These are phyloP conservation scores for Theropithecus gelada DNA, from an alignment of 2,113 vertebrate genomes.

Conservation along the genomic window DNA sequence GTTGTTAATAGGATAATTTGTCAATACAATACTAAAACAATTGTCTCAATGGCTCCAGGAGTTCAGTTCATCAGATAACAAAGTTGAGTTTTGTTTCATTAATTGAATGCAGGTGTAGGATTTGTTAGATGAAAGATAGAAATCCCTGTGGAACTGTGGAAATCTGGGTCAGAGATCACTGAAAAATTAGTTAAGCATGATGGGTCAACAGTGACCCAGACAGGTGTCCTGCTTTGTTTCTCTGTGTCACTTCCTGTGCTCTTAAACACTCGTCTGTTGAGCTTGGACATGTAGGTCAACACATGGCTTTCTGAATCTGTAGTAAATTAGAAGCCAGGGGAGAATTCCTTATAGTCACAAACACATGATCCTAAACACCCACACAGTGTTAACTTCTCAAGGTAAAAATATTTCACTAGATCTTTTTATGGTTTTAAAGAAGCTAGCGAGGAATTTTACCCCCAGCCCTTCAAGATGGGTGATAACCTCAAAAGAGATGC, in stretches of 20 bases:
- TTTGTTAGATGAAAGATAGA: slow-evolving; percentile 83
- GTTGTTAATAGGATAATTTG: slow-evolving; percentile 91
- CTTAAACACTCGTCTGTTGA: slow-evolving; percentile 67
- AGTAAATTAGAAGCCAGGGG: slow-evolving; percentile 80
- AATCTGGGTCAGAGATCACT: slow-evolving; percentile 90
- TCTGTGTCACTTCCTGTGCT: slow-evolving; percentile 88
- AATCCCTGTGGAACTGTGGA: slow-evolving; percentile 86
- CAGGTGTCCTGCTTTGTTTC: slow-evolving; percentile 91
- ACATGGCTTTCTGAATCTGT: slow-evolving; percentile 76
- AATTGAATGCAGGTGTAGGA: slow-evolving; percentile 92
- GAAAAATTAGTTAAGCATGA: slow-evolving; percentile 94
- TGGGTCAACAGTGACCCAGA: slow-evolving; percentile 89
- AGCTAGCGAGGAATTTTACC: slow-evolving; percentile 4
- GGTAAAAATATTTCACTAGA: slow-evolving; percentile 66
- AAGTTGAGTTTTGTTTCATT: slow-evolving; percentile 88
- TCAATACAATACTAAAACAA: slow-evolving; percentile 91
- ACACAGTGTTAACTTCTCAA: slow-evolving; percentile 41
- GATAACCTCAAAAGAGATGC: slow-evolving; percentile 13
- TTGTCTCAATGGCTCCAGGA: slow-evolving; percentile 84
- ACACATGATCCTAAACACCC: background rate
- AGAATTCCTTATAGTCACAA: slow-evolving; percentile 51
- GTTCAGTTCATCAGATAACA: slow-evolving; percentile 91
- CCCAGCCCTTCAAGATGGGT: background rate
- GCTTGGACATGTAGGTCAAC: slow-evolving; percentile 80
- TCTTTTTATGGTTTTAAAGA: slow-evolving; percentile 19